Evolutionary conservation across 2,888 invertebrate genomes (phyloP).

Genomic region (Macropis europaea): DNA sequence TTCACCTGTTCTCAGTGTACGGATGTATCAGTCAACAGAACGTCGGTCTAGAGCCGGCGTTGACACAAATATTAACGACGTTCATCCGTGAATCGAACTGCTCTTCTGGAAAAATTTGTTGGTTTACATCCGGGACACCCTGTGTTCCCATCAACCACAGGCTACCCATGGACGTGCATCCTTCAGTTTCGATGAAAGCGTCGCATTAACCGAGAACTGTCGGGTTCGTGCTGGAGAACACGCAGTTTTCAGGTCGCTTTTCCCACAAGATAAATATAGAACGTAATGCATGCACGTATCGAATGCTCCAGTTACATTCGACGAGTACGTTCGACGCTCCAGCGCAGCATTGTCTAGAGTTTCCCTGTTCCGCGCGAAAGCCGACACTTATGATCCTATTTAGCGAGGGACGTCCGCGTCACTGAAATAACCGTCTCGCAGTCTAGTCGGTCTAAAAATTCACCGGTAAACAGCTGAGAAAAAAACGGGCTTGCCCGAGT

Average conservation of each 20-base stretch:
- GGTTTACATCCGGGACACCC: too few species aligned
- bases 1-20: too few species aligned
- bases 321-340: neutral
- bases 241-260: neutral
- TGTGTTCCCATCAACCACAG: too few species aligned
- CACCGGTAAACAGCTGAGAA: neutral
- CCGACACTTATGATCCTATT: neutral
- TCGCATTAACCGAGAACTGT: neutral
- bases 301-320: neutral
- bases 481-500: neutral
- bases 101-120: too few species aligned
- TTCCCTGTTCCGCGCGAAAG: neutral
- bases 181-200: too few species aligned
- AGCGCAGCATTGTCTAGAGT: neutral
- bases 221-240: too few species aligned
- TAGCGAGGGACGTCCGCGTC: neutral
- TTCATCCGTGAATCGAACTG: too few species aligned
- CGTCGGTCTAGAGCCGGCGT: too few species aligned
- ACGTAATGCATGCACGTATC: neutral
- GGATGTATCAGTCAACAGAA: too few species aligned
- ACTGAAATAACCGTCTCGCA: conserved; percentile 28
- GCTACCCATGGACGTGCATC: too few species aligned
- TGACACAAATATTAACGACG: too few species aligned
- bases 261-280: neutral
- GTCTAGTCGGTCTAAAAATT: conserved; percentile 40